These are phyloP conservation scores for Luehdorfia chinensis DNA, from an alignment of 1,140 invertebrate species.

Conservation along the genomic window DNA sequence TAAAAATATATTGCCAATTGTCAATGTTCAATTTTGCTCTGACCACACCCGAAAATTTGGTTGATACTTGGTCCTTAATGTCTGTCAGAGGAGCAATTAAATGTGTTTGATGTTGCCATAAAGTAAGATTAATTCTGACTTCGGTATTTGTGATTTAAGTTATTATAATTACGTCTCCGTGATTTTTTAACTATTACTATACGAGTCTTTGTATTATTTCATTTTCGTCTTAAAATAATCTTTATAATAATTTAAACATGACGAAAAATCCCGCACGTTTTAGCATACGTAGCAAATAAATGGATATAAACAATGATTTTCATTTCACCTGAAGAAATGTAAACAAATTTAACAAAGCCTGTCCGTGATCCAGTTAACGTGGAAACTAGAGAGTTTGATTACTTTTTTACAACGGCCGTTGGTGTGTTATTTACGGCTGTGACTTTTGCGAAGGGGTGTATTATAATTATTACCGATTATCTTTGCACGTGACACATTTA, in stretches of 20 bases:
- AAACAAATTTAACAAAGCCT: constrained; percentile 14
- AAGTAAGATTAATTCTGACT: constrained; percentile 48
- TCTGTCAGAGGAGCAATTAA: constrained; percentile 72
- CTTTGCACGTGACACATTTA: neutral
- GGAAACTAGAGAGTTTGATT: constrained; percentile 17
- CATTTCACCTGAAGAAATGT: constrained; percentile 4
- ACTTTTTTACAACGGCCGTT: constrained; percentile 33
- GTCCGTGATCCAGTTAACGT: constrained; percentile 17
- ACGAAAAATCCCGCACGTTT: too few species aligned
- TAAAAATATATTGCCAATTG: constrained; percentile 64
- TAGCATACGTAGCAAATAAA: neutral
- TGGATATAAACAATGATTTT: neutral
- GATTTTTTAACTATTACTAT: neutral
- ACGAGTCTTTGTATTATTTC: too few species aligned
- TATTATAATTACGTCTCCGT: constrained; percentile 7
- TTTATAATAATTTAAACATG: too few species aligned
- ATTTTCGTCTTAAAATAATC: too few species aligned
- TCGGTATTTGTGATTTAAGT: constrained; percentile 14
- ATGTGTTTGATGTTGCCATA: constrained; percentile 56
- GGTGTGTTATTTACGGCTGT: constrained; percentile 15
- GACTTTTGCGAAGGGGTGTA: constrained; percentile 14
- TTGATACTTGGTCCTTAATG: constrained; percentile 38
- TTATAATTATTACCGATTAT: constrained; percentile 2
- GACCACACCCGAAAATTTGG: constrained; percentile 58
- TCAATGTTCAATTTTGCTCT: constrained; percentile 54